Conservation (phyloP, 2,797 vertebrate species). For the Tenualosa ilisha region DNA sequence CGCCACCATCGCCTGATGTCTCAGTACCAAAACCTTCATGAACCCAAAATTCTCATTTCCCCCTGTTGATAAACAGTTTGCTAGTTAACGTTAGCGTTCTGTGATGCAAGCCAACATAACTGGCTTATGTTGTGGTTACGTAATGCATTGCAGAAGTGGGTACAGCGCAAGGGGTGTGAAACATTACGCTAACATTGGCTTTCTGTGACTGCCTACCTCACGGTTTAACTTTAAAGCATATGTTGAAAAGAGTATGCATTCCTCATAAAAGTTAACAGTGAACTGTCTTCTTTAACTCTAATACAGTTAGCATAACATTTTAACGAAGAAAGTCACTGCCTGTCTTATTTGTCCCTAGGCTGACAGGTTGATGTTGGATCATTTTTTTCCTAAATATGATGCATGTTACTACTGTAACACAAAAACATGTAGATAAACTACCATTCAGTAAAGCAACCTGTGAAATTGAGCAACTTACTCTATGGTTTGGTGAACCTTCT, state of each 20-base stretch:
- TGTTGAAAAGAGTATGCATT: background rate
- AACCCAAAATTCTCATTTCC: background rate
- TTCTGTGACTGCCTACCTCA: no score
- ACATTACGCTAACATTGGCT: background rate
- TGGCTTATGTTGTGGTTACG: slow-evolving; percentile 3
- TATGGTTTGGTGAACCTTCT: background rate
- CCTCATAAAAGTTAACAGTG: no score
- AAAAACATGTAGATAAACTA: background rate
- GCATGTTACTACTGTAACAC: background rate
- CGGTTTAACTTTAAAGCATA: no score
- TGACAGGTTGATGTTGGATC: background rate
- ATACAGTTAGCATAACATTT: no score
- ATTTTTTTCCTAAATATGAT: background rate
- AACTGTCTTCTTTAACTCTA: no score
- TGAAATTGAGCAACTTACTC: background rate
- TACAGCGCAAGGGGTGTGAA: background rate
- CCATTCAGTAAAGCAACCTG: background rate
- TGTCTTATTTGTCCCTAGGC: no score
- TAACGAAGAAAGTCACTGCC: no score
- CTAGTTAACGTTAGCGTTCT: background rate
- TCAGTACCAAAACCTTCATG: background rate
- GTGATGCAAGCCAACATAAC: background rate
- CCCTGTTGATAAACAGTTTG: background rate
- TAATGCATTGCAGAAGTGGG: background rate
- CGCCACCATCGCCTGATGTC: background rate